Evolutionary conservation across 2,113 vertebrate species (phyloP).

Genomic region (Sinosuthora webbiana): DNA sequence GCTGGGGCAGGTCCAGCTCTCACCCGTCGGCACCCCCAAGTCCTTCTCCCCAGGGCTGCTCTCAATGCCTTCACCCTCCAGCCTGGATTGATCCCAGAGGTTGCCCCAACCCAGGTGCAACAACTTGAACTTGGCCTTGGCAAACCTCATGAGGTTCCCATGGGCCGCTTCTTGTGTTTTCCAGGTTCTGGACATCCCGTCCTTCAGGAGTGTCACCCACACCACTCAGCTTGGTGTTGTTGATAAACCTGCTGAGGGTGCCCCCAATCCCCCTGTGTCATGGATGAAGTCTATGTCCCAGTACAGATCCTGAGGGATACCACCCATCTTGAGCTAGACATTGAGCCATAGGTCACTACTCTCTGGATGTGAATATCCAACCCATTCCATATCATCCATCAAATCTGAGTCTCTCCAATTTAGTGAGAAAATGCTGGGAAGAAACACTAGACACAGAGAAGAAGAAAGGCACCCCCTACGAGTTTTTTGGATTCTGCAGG

Average conservation of each 20-base stretch:
- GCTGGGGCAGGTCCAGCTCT: neutral
- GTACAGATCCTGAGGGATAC: neutral
- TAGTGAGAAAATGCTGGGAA: neutral
- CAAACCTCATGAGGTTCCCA: neutral
- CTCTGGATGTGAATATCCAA: neutral
- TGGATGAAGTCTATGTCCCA: neutral
- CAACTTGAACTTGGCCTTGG: neutral
- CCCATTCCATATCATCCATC: neutral
- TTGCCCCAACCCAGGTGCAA: neutral
- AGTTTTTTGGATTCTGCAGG: neutral
- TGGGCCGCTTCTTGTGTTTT: fast-evolving
- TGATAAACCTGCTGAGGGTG: neutral
- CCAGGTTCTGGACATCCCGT: neutral
- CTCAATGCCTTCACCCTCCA: neutral
- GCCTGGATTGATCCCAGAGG: fast-evolving
- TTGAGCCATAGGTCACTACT: neutral
- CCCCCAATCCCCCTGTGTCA: neutral
- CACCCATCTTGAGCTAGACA: neutral
- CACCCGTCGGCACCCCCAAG: neutral
- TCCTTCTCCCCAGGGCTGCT: neutral
- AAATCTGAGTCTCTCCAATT: neutral
- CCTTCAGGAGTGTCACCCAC: neutral
- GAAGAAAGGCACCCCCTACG: neutral
- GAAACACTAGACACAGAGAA: neutral
- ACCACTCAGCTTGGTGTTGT: neutral